Conservation (phyloP, 2,113 vertebrate species). For the Corythoichthys haematopterus region DNA sequence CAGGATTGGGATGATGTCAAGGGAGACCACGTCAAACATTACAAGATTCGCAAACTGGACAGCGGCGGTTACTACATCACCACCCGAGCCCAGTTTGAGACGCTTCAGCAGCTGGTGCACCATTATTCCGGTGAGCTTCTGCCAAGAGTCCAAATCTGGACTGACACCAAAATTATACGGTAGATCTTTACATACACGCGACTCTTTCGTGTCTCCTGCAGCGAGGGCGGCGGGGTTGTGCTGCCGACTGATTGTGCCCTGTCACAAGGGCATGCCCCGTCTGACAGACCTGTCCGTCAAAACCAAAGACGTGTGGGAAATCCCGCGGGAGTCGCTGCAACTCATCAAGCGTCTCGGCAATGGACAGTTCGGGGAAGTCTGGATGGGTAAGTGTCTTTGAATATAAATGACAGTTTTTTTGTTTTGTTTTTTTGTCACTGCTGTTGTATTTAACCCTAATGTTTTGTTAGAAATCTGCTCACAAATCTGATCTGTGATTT, state of each 20-base stretch:
- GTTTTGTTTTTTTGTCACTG: no score
- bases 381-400: conserved; percentile 88
- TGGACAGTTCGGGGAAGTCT: conserved; percentile 99
- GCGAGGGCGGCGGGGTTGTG: conserved; percentile 97
- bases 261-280: conserved; percentile 99
- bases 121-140: conserved; percentile 89
- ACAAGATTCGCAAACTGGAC: conserved; percentile 97
- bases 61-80: conserved; percentile 98
- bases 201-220: conserved; percentile 35
- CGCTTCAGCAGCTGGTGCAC: conserved; percentile 94
- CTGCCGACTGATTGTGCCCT: conserved; percentile 95
- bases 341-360: conserved; percentile 99
- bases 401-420: neutral
- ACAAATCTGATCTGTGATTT: no score
- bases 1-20: conserved; percentile 99
- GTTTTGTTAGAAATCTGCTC: no score
- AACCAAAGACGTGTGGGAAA: conserved; percentile 99
- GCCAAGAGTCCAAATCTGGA: neutral
- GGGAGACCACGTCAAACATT: conserved; percentile 98
- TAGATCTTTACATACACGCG: neutral
- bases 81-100: conserved; percentile 97
- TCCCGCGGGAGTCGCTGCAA: conserved; percentile 97
- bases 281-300: conserved; percentile 99
- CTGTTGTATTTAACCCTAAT: no score
- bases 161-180: no score